Evolutionary conservation across 2,797 vertebrate species (phyloP).

Genomic region (Galaxias olidus): DNA sequence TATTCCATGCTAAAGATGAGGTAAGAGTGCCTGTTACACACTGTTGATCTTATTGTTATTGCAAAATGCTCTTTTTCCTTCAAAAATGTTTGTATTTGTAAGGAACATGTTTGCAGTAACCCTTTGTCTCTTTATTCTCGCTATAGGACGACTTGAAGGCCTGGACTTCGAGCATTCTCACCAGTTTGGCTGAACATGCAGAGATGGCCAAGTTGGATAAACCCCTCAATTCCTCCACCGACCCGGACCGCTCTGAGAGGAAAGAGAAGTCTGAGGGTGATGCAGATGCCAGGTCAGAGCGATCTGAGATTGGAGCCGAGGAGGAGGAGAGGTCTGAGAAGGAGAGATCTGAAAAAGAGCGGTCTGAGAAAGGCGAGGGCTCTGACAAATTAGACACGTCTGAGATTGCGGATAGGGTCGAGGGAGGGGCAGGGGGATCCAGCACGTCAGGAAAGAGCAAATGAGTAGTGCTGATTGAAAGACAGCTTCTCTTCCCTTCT

Average conservation of each 20-base stretch:
- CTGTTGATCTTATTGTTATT: too few relatives aligned
- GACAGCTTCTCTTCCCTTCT: conserved; percentile 13
- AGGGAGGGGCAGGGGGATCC: conserved; percentile 76
- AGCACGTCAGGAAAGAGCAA: conserved; percentile 81
- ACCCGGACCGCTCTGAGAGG: conserved; percentile 75
- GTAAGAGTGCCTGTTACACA: conserved; percentile 72
- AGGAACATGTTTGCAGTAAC: too few relatives aligned
- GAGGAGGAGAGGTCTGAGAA: conserved; percentile 72
- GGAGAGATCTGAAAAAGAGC: conserved; percentile 71
- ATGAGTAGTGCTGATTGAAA: conserved; percentile 59
- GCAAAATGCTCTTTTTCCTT: too few relatives aligned
- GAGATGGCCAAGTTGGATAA: conserved; percentile 83
- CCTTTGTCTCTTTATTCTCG: neutral
- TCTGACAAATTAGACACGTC: conserved; percentile 75
- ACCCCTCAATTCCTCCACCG: conserved; percentile 84
- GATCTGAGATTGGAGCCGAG: conserved; percentile 64
- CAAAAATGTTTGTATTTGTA: too few relatives aligned
- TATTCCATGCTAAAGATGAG: conserved; percentile 95
- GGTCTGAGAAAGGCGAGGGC: conserved; percentile 75
- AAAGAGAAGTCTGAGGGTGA: conserved; percentile 78
- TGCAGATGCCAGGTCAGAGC: conserved; percentile 70
- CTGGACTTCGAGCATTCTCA: conserved; percentile 83
- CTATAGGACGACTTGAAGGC: conserved; percentile 86
- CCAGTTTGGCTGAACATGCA: conserved; percentile 76
- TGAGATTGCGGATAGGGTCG: conserved; percentile 70